phyloP scores from a whole-genome alignment of 2,888 invertebrate species.

The Anthrax anthrax region DNA sequence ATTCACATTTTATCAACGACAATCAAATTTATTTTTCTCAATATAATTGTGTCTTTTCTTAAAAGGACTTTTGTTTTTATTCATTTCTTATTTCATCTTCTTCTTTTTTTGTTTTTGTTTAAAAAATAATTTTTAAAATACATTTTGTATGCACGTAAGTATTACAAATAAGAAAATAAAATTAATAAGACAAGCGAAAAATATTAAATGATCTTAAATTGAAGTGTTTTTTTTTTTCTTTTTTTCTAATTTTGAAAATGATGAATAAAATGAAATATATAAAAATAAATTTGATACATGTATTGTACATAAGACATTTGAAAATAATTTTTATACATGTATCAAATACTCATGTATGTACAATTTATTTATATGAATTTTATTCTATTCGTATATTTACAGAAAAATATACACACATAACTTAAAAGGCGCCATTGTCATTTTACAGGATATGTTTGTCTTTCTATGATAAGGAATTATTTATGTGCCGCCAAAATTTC shows the following conservation, averaged over 20 bases:
- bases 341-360: background rate
- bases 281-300: no score
- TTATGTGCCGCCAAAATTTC: slow-evolving; percentile 13
- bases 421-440: slow-evolving; percentile 9
- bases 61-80: no score
- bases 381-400: no score
- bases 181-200: slow-evolving; percentile 10
- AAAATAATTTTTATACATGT: slow-evolving; percentile 7
- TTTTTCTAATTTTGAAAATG: no score
- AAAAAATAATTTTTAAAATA: no score
- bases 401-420: background rate
- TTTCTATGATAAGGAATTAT: slow-evolving; percentile 13
- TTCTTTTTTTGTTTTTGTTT: background rate
- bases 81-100: background rate
- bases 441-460: slow-evolving; percentile 4
- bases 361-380: no score
- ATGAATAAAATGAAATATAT: no score
- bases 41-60: no score
- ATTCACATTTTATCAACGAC: background rate
- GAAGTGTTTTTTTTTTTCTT: no score
- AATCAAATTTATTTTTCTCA: slow-evolving; percentile 2
- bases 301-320: no score
- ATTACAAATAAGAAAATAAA: background rate
- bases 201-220: slow-evolving; percentile 8
- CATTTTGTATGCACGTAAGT: background rate